Conservation (phyloP, 2,113 vertebrate genomes). For the Pandion haliaetus region DNA sequence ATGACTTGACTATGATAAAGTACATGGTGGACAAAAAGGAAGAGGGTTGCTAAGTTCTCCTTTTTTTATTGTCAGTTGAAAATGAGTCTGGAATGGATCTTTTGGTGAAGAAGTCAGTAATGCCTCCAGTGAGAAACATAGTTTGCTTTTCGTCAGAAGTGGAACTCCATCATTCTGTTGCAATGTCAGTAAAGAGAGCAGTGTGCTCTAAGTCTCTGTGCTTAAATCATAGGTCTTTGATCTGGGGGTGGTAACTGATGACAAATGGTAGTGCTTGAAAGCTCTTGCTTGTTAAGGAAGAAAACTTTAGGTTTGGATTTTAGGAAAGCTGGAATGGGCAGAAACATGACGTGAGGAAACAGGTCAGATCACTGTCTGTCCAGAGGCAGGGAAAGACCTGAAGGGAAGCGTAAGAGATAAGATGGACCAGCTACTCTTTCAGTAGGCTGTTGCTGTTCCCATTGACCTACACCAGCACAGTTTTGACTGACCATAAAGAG, state of each 20-base stretch:
- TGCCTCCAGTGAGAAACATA: not conserved
- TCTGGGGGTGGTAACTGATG: not conserved
- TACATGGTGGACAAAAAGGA: not conserved
- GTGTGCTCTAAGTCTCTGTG: not conserved
- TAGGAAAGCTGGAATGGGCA: not conserved
- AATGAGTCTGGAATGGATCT: conserved; percentile 5
- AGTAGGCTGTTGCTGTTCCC: not conserved
- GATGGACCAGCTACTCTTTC: not conserved
- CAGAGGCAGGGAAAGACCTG: not conserved
- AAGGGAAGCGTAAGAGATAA: not conserved
- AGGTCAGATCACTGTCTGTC: not conserved
- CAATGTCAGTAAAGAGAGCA: not conserved
- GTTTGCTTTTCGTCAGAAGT: not conserved
- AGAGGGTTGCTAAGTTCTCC: conserved; percentile 2
- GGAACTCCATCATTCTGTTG: conserved; percentile 8
- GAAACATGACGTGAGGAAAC: not conserved
- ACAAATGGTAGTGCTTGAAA: not conserved
- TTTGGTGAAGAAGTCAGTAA: conserved; percentile 2
- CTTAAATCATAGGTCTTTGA: not conserved
- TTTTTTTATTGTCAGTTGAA: conserved; percentile 34
- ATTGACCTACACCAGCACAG: not conserved
- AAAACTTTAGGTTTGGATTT: not conserved
- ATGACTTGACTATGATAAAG: conserved; percentile 45
- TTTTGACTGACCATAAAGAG: not conserved
- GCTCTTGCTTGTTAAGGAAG: not conserved